Conservation (phyloP, 2,113 vertebrate species). For the Planiliza haematocheilus region DNA sequence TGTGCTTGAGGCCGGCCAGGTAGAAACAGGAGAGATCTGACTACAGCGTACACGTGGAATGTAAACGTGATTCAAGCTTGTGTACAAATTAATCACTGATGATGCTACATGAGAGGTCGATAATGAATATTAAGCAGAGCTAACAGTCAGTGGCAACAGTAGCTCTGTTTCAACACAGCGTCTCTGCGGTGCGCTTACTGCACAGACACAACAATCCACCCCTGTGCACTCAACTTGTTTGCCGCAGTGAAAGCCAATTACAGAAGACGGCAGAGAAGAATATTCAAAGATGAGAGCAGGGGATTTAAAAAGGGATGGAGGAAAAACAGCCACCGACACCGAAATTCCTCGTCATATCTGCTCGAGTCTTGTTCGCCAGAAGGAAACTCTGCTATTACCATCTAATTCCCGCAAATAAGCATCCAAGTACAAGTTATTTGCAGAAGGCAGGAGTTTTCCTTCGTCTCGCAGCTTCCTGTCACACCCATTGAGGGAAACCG, state of each 20-base stretch:
- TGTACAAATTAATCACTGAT: too few species aligned
- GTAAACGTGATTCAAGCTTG: too few species aligned
- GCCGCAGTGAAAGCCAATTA: slow-evolving; percentile 38
- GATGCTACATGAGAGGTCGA: too few species aligned
- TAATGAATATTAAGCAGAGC: too few species aligned
- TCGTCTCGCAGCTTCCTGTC: slow-evolving; percentile 34
- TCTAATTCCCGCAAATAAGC: slow-evolving; percentile 32
- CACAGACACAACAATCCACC: slow-evolving; percentile 18
- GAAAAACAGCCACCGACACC: background rate
- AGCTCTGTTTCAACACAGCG: background rate
- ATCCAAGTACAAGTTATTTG: slow-evolving; percentile 37
- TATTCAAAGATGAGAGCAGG: slow-evolving; percentile 29
- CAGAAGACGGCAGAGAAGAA: slow-evolving; percentile 14
- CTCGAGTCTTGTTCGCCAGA: background rate
- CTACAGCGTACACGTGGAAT: too few species aligned
- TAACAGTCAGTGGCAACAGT: too few species aligned
- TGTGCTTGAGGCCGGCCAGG: too few species aligned
- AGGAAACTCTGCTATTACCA: slow-evolving; percentile 26
- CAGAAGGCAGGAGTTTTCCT: slow-evolving; percentile 28
- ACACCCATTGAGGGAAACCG: background rate
- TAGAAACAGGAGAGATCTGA: too few species aligned
- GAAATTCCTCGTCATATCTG: slow-evolving; percentile 35
- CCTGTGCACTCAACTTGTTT: slow-evolving; percentile 39
- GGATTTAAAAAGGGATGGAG: background rate
- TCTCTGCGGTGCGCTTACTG: slow-evolving; percentile 33